Evolutionary conservation across 2,113 vertebrate genomes (phyloP).

Genomic region (Ia io): DNA sequence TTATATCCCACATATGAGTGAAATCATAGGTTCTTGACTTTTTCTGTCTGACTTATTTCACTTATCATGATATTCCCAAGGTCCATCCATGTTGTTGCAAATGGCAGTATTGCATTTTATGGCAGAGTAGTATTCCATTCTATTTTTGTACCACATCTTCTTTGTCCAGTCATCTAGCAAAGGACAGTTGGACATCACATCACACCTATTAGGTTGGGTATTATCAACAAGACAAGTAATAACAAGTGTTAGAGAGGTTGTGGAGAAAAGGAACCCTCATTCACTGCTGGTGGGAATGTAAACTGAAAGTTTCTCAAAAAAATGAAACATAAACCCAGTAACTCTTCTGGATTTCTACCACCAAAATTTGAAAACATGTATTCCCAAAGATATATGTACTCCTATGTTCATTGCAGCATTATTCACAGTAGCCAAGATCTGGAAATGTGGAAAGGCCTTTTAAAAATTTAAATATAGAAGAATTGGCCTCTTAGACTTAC

Average conservation of each 20-base stretch:
- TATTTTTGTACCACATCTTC: neutral
- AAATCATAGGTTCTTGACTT: neutral
- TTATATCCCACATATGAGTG: neutral
- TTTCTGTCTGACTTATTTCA: neutral
- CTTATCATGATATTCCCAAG: neutral
- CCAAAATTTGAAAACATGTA: neutral
- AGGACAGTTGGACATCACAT: neutral
- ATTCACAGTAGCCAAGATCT: neutral
- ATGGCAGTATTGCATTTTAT: neutral
- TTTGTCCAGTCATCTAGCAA: neutral
- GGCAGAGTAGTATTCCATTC: neutral
- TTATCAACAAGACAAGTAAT: neutral
- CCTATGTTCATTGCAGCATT: neutral
- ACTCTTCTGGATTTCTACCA: neutral
- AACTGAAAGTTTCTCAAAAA: neutral
- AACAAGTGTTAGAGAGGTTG: neutral
- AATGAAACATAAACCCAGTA: neutral
- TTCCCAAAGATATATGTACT: neutral
- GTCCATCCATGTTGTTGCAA: neutral
- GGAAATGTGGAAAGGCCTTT: neutral
- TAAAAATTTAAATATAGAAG: neutral
- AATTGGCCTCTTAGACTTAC: neutral
- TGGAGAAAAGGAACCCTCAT: neutral
- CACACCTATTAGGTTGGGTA: neutral
- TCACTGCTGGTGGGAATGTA: neutral